Evolutionary conservation across 2,113 vertebrate genomes (phyloP).

Genomic region (Phodopus roborovskii): DNA sequence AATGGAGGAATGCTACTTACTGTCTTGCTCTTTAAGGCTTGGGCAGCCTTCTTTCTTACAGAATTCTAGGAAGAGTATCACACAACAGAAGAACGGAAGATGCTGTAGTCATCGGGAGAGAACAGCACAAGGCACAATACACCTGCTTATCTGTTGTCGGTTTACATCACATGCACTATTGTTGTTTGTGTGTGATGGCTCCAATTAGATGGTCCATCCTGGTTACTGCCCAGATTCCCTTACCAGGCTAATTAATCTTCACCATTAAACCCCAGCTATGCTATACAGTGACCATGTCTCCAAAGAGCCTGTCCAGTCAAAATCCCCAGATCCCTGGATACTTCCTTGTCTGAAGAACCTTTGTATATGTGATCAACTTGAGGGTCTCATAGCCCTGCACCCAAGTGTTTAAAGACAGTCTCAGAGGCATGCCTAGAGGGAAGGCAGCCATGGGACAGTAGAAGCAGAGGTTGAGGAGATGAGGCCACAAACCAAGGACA

Average conservation of each 20-base stretch:
- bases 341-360: neutral
- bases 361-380: neutral
- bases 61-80: neutral
- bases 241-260: neutral
- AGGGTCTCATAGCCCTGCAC: neutral
- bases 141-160: neutral
- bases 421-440: neutral
- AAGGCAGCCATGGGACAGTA: neutral
- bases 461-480: neutral
- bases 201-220: neutral
- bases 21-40: neutral
- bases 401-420: neutral
- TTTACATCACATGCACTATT: neutral
- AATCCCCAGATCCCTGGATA: neutral
- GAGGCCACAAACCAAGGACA: neutral
- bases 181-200: neutral
- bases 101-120: neutral
- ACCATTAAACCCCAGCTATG: fast-evolving
- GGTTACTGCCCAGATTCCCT: neutral
- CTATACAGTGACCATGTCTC: neutral
- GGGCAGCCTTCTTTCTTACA: neutral
- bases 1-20: neutral
- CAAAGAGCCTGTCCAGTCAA: neutral
- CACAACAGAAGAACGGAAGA: neutral
- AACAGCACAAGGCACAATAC: neutral